Percentiles rank a stretch among this genome's conserved stretches.
Evolutionary conservation across 1,140 invertebrate genomes (phyloP).

Genomic region (Zaprionus camerounensis): DNA sequence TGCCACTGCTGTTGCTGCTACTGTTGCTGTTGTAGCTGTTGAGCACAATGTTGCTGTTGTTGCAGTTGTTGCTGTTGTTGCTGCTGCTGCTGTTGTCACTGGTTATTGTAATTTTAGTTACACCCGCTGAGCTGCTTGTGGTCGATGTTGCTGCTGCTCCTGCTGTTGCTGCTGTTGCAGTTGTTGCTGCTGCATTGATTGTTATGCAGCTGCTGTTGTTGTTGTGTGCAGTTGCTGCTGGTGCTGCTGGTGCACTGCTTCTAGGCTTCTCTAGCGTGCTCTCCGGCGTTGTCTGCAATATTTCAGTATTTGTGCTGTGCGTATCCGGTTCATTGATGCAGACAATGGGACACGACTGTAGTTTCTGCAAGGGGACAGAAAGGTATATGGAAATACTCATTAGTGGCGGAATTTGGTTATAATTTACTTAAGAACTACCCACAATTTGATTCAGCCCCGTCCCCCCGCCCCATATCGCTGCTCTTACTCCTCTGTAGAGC

Average conservation of each 20-base stretch:
- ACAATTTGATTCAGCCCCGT: not conserved
- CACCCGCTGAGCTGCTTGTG: conserved; percentile 45
- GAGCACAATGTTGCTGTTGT: conserved; percentile 37
- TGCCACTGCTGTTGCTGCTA: conserved; percentile 24
- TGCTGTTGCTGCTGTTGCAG: conserved; percentile 21
- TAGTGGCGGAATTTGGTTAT: not conserved
- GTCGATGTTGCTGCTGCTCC: conserved; percentile 31
- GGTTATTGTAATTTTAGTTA: conserved; percentile 50
- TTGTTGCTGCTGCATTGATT: conserved; percentile 50
- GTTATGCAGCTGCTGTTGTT: conserved; percentile 70
- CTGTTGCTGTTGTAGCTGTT: conserved; percentile 54
- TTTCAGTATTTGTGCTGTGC: conserved; percentile 73
- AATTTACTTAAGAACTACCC: conserved; percentile 1
- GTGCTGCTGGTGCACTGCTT: conserved; percentile 12
- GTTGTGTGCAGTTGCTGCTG: conserved; percentile 31
- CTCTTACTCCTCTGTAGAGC: not conserved
- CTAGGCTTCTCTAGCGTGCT: conserved; percentile 75
- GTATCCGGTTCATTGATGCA: conserved; percentile 81
- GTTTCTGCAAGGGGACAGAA: conserved; percentile 59
- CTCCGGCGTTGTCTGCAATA: conserved; percentile 71
- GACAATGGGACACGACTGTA: conserved; percentile 79
- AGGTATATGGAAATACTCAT: not conserved
- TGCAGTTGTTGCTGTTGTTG: conserved; percentile 26
- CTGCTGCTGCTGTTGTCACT: conserved; percentile 39
- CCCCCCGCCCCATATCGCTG: no score